Conservation (phyloP, 2,888 invertebrate genomes). For the Andrena hattorfiana region DNA sequence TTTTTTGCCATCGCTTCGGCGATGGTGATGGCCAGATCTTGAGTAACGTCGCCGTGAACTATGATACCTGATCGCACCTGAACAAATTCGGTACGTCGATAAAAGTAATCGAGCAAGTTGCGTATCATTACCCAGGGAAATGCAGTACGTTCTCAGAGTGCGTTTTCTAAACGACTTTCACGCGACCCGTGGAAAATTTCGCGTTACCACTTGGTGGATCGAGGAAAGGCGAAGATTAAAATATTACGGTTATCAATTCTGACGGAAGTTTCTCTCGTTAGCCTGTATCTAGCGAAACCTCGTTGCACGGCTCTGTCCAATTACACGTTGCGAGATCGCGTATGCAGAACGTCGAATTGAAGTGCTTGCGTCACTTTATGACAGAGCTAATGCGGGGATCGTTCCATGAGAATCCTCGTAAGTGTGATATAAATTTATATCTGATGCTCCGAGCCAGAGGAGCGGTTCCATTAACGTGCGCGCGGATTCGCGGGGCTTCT, state of each 20-base stretch:
- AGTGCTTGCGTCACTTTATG: constrained; percentile 37
- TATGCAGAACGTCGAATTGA: constrained; percentile 32
- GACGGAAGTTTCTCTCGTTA: constrained; percentile 43
- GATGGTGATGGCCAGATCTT: not conserved
- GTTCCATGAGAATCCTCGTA: constrained; percentile 27
- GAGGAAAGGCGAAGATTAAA: constrained; percentile 24
- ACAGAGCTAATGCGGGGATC: not conserved
- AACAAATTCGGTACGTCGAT: too few species aligned
- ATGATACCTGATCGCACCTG: too few species aligned
- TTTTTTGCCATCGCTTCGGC: not conserved
- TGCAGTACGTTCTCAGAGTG: too few species aligned
- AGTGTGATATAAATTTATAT: not conserved
- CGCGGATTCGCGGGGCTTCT: not conserved
- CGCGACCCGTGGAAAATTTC: not conserved
- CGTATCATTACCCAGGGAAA: too few species aligned
- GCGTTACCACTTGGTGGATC: not conserved
- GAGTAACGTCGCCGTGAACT: too few species aligned
- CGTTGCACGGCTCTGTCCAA: constrained; percentile 29
- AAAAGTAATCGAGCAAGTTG: too few species aligned
- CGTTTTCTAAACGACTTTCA: not conserved
- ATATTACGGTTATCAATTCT: constrained; percentile 30
- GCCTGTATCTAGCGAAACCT: constrained; percentile 24
- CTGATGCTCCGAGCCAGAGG: not conserved
- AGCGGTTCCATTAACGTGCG: not conserved
- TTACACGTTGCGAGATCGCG: constrained; percentile 53